Conservation (phyloP, 1,140 invertebrate species). For the Anastrepha obliqua region DNA sequence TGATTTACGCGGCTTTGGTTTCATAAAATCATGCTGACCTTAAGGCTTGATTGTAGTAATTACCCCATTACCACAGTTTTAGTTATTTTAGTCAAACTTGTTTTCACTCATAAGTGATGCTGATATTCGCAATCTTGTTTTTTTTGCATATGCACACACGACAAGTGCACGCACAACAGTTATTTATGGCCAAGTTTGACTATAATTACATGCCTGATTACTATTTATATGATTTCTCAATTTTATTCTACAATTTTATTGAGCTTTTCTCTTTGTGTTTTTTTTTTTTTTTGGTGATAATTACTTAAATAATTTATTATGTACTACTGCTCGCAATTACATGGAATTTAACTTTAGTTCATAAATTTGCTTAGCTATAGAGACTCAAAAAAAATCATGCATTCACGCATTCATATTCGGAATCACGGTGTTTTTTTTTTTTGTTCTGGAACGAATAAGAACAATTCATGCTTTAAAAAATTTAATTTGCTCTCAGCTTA, state of each 20-base stretch:
- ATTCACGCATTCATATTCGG: no score
- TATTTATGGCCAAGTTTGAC: slow-evolving; percentile 23
- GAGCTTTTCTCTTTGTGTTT: no score
- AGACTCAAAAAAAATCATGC: no score
- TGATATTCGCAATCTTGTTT: neutral
- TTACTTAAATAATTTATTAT: neutral
- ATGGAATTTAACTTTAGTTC: neutral
- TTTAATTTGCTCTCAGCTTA: no score
- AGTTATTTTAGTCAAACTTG: slow-evolving; percentile 6
- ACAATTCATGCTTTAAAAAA: no score
- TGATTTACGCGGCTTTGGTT: slow-evolving; percentile 20
- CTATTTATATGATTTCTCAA: neutral
- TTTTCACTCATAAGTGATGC: neutral
- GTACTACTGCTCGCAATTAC: neutral
- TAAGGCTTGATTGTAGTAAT: slow-evolving; percentile 33
- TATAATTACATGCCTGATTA: neutral
- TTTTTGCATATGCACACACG: neutral
- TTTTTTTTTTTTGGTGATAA: neutral
- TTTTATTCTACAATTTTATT: no score
- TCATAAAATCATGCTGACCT: slow-evolving; percentile 6
- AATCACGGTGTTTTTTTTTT: no score
- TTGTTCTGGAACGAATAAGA: no score
- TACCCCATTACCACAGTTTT: slow-evolving; percentile 20
- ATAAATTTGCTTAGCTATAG: neutral
- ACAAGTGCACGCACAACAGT: slow-evolving; percentile 14